phyloP scores from a whole-genome alignment of 2,113 vertebrate genomes.

The Delphinus delphis region DNA sequence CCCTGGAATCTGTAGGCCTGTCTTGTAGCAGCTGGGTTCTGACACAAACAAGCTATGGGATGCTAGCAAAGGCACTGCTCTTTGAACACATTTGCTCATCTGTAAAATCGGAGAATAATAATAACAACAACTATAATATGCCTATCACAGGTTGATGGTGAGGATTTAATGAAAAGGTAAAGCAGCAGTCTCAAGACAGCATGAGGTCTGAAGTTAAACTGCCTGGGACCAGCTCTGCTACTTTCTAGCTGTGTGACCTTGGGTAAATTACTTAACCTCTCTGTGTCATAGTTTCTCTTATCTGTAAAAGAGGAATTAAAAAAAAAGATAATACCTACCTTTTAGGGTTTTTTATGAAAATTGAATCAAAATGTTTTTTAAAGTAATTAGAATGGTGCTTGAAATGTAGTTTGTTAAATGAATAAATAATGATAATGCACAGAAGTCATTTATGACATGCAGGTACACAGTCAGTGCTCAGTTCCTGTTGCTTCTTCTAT shows the following conservation, averaged over 20 bases:
- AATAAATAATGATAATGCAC: background rate
- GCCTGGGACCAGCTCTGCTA: background rate
- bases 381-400: background rate
- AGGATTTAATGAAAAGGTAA: background rate
- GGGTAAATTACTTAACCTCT: background rate
- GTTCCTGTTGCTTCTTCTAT: background rate
- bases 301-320: background rate
- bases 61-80: background rate
- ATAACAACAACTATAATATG: background rate
- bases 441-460: background rate
- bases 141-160: accelerated
- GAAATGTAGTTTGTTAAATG: background rate
- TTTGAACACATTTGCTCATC: background rate
- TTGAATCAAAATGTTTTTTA: background rate
- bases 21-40: background rate
- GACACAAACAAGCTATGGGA: background rate
- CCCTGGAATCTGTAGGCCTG: background rate
- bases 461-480: background rate
- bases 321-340: background rate
- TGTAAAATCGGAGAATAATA: background rate
- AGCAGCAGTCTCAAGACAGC: background rate
- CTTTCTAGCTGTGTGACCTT: background rate
- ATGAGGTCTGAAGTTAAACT: background rate
- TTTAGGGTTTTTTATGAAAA: background rate
- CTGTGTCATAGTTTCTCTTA: background rate